Conservation (phyloP, 2,888 invertebrate genomes). For the Acrocyrtus sp. region DNA sequence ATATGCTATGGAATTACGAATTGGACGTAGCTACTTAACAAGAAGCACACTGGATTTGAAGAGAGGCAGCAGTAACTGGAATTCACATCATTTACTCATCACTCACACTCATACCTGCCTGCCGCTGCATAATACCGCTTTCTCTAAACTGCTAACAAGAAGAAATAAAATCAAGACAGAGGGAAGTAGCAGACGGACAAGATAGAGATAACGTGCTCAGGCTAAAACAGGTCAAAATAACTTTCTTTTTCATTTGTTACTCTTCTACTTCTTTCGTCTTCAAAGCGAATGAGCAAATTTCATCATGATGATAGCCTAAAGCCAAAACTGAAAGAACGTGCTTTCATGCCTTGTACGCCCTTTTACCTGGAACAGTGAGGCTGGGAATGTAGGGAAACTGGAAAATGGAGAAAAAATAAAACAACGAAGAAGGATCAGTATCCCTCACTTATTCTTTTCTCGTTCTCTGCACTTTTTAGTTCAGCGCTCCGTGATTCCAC, state of each 20-base stretch:
- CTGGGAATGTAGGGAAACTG: not conserved
- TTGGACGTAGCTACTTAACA: no score
- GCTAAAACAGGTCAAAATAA: not conserved
- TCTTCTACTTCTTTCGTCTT: slow-evolving; percentile 2
- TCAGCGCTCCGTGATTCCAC: not conserved
- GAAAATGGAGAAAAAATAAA: slow-evolving; percentile 10
- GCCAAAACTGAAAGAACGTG: slow-evolving; percentile 7
- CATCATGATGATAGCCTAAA: slow-evolving; percentile 41
- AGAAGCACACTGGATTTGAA: no score
- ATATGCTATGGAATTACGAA: no score
- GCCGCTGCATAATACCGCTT: no score
- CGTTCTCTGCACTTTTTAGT: no score
- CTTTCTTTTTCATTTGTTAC: slow-evolving; percentile 15
- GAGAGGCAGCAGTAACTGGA: no score
- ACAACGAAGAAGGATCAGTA: not conserved
- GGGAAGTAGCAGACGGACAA: not conserved
- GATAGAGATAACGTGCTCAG: not conserved
- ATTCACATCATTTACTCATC: no score
- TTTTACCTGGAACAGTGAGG: not conserved
- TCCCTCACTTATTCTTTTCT: no score
- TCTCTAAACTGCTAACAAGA: not conserved
- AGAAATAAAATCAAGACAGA: not conserved
- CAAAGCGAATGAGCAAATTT: slow-evolving; percentile 35
- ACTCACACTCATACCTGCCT: no score
- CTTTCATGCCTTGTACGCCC: not conserved